Evolutionary conservation across 2,888 invertebrate genomes (phyloP).

Genomic region (Macrophya annulata): DNA sequence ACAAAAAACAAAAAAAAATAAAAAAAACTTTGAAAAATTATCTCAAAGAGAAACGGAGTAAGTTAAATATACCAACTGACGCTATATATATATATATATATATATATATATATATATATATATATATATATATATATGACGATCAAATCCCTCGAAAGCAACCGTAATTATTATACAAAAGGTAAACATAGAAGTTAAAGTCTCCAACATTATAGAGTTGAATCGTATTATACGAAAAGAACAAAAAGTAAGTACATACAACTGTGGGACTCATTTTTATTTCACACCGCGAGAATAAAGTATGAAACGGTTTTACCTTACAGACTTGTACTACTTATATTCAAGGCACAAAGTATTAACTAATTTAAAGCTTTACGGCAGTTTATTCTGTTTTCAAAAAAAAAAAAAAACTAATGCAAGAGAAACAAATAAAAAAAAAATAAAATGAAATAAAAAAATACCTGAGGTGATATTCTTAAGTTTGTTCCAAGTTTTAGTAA

Average conservation of each 20-base stretch:
- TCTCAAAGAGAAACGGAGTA: neutral
- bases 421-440: neutral
- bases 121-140: neutral
- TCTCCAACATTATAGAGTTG: constrained; percentile 3
- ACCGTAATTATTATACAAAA: constrained; percentile 40
- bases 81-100: neutral
- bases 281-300: constrained; percentile 30
- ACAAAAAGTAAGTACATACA: constrained; percentile 5
- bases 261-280: constrained; percentile 8
- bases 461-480: neutral
- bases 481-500: neutral
- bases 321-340: neutral
- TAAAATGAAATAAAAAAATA: too few relatives aligned
- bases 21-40: neutral
- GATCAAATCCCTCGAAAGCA: neutral
- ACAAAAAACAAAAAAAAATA: neutral
- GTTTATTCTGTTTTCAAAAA: constrained; percentile 2
- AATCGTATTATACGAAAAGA: constrained; percentile 5
- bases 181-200: constrained; percentile 31
- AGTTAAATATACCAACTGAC: neutral
- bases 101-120: neutral
- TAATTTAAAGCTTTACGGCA: neutral
- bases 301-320: neutral
- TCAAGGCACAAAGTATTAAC: neutral
- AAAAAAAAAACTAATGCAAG: neutral